These are phyloP conservation scores for Oligia latruncula DNA, from an alignment of 2,888 invertebrate genomes.

Conservation along the genomic window DNA sequence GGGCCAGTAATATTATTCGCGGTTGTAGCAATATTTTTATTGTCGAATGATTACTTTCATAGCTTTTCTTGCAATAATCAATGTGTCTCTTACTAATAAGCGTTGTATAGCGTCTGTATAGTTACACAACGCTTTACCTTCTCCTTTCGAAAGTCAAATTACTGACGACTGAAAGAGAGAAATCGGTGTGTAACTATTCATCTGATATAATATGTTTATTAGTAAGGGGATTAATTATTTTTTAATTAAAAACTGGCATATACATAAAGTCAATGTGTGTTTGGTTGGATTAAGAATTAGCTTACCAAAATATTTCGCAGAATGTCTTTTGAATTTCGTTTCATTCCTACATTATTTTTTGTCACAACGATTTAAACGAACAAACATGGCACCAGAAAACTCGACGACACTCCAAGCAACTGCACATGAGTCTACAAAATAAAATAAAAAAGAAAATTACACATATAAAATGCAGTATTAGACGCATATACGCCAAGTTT, in stretches of 20 bases:
- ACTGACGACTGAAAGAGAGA: no score
- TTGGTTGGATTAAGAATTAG: not conserved
- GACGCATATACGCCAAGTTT: conserved; percentile 65
- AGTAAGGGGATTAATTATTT: not conserved
- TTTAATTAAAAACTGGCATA: no score
- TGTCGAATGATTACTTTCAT: not conserved
- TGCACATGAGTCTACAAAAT: conserved; percentile 42
- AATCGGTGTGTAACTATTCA: no score
- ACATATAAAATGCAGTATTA: conserved; percentile 55
- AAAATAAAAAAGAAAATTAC: conserved; percentile 49
- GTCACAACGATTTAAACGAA: conserved; percentile 29
- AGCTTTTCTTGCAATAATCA: not conserved
- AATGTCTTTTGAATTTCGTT: not conserved
- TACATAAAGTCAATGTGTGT: not conserved
- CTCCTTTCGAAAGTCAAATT: no score
- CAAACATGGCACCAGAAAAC: conserved; percentile 35
- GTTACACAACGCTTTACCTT: no score
- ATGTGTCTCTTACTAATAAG: not conserved
- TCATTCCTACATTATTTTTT: not conserved
- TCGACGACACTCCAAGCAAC: conserved; percentile 40
- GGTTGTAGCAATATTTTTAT: no score
- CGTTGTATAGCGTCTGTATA: no score
- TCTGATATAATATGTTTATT: no score
- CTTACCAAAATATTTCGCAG: not conserved
- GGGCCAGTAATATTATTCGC: not conserved